Evolutionary conservation across 1,140 invertebrate species (phyloP).

Genomic region (Leptinotarsa undecemlineata): DNA sequence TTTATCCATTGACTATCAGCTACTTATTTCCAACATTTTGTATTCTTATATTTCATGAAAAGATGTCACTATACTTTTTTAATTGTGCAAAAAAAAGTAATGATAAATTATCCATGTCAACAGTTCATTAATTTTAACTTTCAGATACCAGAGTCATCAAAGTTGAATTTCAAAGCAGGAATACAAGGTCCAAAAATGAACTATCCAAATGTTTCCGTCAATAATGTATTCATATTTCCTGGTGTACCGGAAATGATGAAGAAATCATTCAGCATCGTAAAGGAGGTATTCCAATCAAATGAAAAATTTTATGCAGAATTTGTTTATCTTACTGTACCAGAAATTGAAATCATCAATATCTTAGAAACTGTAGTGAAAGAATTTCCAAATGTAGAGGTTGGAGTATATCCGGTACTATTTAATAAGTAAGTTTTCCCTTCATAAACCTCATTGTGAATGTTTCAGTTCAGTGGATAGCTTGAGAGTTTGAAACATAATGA

Average conservation of each 20-base stretch:
- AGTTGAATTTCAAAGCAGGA: constrained; percentile 56
- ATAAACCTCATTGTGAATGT: too few species aligned
- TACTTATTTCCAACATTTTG: too few species aligned
- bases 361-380: constrained; percentile 55
- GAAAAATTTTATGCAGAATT: constrained; percentile 54
- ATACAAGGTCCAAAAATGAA: constrained; percentile 41
- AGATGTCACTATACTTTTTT: too few species aligned
- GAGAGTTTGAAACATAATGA: too few species aligned
- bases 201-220: constrained; percentile 70
- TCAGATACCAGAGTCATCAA: constrained; percentile 57
- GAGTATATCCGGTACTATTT: constrained; percentile 59
- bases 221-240: constrained; percentile 80
- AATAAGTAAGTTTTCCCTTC: constrained; percentile 50
- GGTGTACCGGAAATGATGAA: constrained; percentile 73
- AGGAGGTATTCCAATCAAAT: constrained; percentile 53
- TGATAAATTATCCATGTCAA: too few species aligned
- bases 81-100: too few species aligned
- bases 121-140: constrained; percentile 35
- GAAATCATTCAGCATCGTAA: constrained; percentile 58
- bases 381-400: constrained; percentile 58
- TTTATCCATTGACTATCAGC: too few species aligned
- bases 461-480: too few species aligned
- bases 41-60: too few species aligned
- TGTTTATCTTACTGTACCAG: constrained; percentile 57
- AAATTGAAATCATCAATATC: constrained; percentile 56